Evolutionary conservation across 2,113 vertebrate species (phyloP).

Genomic region (Calyptomena viridis): DNA sequence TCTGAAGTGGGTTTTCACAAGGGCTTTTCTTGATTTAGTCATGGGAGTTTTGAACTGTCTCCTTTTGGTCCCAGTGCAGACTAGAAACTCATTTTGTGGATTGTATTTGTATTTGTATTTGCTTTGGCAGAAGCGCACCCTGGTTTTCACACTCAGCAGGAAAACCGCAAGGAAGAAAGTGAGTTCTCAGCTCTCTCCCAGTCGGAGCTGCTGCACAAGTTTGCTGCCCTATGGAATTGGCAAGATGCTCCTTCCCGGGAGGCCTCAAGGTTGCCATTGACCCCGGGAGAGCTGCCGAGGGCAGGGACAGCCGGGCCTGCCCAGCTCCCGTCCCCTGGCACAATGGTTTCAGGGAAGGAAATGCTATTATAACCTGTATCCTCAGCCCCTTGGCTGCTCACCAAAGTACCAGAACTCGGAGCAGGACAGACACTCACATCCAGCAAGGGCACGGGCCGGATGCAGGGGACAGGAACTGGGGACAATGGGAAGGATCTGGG

Average conservation of each 20-base stretch:
- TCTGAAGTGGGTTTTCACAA: background rate
- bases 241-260: background rate
- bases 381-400: conserved; percentile 44
- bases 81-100: background rate
- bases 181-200: background rate
- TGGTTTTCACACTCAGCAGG: background rate
- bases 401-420: background rate
- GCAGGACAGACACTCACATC: background rate
- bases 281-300: background rate
- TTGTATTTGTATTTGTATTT: background rate
- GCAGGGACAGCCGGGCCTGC: conserved; percentile 9
- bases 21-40: background rate
- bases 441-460: conserved; percentile 36
- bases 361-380: background rate
- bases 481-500: conserved; percentile 46
- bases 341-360: conserved; percentile 34
- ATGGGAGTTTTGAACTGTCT: background rate
- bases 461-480: conserved; percentile 52
- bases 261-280: background rate
- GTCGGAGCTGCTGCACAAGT: background rate
- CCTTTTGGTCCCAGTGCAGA: background rate
- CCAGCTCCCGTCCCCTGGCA: conserved; percentile 21
- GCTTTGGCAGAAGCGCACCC: background rate
- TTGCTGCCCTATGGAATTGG: background rate
- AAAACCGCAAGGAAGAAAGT: background rate